Evolutionary conservation across 2,888 invertebrate species (phyloP).

Genomic region (Dione vanillae): DNA sequence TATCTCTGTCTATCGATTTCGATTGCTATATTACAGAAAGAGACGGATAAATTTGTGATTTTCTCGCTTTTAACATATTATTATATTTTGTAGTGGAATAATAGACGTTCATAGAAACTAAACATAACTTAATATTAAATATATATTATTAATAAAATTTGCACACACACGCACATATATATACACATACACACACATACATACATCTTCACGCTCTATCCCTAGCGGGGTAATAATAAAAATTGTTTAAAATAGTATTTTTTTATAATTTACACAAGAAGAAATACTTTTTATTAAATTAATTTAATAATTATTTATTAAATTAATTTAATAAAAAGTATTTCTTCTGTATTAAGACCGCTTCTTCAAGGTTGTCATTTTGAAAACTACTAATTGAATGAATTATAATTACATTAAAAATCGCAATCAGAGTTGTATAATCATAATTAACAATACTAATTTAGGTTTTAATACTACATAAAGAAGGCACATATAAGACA

Average conservation of each 20-base stretch:
- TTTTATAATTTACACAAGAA: no score
- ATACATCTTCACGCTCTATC: no score
- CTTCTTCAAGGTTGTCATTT: no score
- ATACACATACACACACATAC: no score
- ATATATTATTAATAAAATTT: no score
- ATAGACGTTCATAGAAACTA: neutral
- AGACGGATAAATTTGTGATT: slow-evolving; percentile 20
- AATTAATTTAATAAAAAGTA: no score
- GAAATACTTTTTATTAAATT: no score
- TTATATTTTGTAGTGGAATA: neutral
- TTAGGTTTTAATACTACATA: neutral
- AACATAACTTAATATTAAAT: neutral
- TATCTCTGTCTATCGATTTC: slow-evolving; percentile 34
- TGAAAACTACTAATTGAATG: neutral
- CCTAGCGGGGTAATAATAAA: no score
- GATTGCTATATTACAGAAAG: slow-evolving; percentile 29
- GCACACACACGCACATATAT: no score
- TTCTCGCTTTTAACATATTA: slow-evolving; percentile 2
- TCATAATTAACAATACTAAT: neutral
- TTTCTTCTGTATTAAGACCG: no score
- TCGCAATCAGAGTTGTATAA: neutral
- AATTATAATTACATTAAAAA: neutral
- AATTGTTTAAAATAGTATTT: no score
- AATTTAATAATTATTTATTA: no score
- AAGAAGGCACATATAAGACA: neutral